These are phyloP conservation scores for Drosophila chauvacae DNA, from an alignment of 1,140 invertebrate species.

Conservation along the genomic window DNA sequence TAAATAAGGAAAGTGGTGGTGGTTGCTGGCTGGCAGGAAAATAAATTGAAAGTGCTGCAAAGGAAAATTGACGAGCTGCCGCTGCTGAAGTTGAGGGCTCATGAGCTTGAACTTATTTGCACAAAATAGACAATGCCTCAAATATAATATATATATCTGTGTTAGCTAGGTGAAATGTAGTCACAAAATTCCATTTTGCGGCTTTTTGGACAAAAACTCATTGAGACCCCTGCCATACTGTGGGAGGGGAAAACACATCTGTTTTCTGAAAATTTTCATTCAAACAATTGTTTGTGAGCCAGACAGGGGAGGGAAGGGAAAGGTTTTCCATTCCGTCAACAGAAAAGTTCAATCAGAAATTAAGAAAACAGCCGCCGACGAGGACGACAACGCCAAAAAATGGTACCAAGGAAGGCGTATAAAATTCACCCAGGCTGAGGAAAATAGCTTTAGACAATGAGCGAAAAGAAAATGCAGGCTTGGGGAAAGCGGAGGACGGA, in stretches of 20 bases:
- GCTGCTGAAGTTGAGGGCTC: conserved; percentile 49
- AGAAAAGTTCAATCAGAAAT: conserved; percentile 83
- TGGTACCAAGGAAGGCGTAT: conserved; percentile 55
- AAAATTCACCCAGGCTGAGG: conserved; percentile 51
- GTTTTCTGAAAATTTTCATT: conserved; percentile 72
- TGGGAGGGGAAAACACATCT: conserved; percentile 64
- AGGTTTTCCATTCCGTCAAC: conserved; percentile 72
- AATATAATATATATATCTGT: conserved; percentile 37
- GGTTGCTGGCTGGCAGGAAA: conserved; percentile 38
- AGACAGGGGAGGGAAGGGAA: conserved; percentile 38
- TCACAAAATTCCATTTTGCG: conserved; percentile 61
- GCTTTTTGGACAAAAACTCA: conserved; percentile 52
- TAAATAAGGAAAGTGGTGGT: conserved; percentile 60
- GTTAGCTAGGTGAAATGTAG: conserved; percentile 1
- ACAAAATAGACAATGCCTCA: conserved; percentile 62
- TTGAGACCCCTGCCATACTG: conserved; percentile 57
- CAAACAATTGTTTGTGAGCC: conserved; percentile 62
- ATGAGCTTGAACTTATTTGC: conserved; percentile 73
- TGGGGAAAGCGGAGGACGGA: background rate
- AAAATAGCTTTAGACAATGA: conserved; percentile 73
- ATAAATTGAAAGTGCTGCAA: conserved; percentile 77
- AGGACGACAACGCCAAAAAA: conserved; percentile 58
- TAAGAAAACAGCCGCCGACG: conserved; percentile 75
- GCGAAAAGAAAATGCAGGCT: conserved; percentile 22
- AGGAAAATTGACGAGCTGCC: conserved; percentile 74